Evolutionary conservation across 2,888 invertebrate genomes (phyloP), one percentile per base, ranked within the genome.

Genomic region (Rhodophaea formosa): DNA sequence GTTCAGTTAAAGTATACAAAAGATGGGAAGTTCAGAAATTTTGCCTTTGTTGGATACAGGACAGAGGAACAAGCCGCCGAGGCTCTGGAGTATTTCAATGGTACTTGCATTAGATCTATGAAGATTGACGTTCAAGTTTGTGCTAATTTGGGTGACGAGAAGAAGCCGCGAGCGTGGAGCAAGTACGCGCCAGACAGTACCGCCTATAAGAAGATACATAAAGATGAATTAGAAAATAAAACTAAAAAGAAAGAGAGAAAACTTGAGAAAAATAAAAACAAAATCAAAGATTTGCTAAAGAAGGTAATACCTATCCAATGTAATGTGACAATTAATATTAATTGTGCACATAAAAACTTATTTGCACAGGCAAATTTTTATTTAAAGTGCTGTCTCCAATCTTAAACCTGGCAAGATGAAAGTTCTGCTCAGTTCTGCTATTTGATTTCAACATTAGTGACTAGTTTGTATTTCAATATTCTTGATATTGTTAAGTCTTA

Each of bases 21-120:
- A 69, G 95, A 97, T 90, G 98, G 99, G 8, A 95, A 95, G 77
- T 99, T 99, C 80, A 93, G 99, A 60, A 95, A 96, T 72, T 99
- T 99, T 88, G 97, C 95, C 5, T 99, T 99, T 78, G 91, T 99
- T 68, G 99, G 99, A 7, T 99, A 94, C 82, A 95, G 96, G 75
- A 94, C 92, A 17, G 96, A 95, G 62, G 94, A 95, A 52, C 95
- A 97, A 75, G 98, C 98, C 0, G 76, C 93, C 52, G 92, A 91
- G 35, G 99, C 99, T 0, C 91, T 94, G 35, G 91, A 95, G 15
- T 94, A 95, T 75, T 97, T 97, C 67, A 93, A 99, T 84, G 95
- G 96, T 59, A 95, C 96, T 1, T 98, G 94, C 77, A 94, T 99
- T 55, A 95, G 96, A 67, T 96, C 97, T 0, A 94, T 94, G 73